A percentile compares a stretch with the other conserved stretches of the same genome.
These are phyloP conservation scores for Sebastes taczanowskii DNA, from an alignment of 2,797 vertebrate genomes.

Conservation along the genomic window DNA sequence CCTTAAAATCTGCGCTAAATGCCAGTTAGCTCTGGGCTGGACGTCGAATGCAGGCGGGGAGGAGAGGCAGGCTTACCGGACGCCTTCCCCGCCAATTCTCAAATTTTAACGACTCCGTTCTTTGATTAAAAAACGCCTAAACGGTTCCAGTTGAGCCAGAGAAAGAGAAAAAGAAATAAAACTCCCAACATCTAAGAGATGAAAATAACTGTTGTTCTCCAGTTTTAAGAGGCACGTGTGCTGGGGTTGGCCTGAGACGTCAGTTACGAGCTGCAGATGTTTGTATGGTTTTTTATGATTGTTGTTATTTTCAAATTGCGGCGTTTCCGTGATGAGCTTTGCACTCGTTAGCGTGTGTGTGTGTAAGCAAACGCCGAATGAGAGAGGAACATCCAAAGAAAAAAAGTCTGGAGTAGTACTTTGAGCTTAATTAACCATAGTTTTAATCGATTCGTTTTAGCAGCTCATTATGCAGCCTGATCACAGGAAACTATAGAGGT, in stretches of 20 bases:
- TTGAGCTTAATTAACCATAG: conserved; percentile 60
- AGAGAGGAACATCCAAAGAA: conserved; percentile 2
- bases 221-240: conserved; percentile 80
- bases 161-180: conserved; percentile 73
- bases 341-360: conserved; percentile 46
- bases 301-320: conserved; percentile 80
- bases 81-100: conserved; percentile 62
- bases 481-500: conserved; percentile 62
- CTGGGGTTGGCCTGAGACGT: conserved; percentile 61
- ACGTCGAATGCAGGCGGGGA: conserved; percentile 23
- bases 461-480: conserved; percentile 64
- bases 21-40: conserved; percentile 60
- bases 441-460: conserved; percentile 61
- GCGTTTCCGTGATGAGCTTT: conserved; percentile 71
- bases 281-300: conserved; percentile 77
- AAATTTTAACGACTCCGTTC: conserved; percentile 70
- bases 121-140: conserved; percentile 82
- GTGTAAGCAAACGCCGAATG: not conserved
- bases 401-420: conserved; percentile 29
- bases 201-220: conserved; percentile 80
- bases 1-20: conserved; percentile 67
- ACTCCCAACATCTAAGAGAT: conserved; percentile 76
- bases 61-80: conserved; percentile 54
- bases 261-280: conserved; percentile 83
- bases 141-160: conserved; percentile 78